A percentile compares a stretch with the other conserved stretches of the same genome.
Evolutionary conservation across 2,888 invertebrate genomes (phyloP).

Genomic region (Priapulus caudatus): DNA sequence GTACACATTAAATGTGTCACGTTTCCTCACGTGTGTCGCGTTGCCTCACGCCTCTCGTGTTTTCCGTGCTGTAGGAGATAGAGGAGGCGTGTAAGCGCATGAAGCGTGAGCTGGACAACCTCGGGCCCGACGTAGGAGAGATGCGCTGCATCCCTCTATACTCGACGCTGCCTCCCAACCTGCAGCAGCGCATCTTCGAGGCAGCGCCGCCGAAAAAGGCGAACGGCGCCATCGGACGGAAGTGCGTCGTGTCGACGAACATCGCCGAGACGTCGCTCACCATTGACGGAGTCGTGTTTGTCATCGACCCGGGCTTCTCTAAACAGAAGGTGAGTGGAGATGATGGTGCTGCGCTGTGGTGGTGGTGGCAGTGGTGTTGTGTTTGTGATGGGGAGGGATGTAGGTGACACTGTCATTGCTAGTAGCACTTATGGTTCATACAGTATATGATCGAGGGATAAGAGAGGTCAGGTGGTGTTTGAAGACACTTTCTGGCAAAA

Average conservation of each 20-base stretch:
- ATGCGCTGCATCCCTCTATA: slow-evolving; percentile 96
- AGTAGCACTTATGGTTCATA: background rate
- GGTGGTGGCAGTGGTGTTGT: too few relatives aligned
- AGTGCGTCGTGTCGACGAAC: slow-evolving; percentile 94
- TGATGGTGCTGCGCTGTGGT: too few relatives aligned
- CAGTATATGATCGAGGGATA: background rate
- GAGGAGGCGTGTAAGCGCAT: slow-evolving; percentile 98
- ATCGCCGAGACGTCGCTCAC: slow-evolving; percentile 98
- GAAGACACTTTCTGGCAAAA: too few relatives aligned
- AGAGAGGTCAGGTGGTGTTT: too few relatives aligned
- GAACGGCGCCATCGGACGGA: slow-evolving; percentile 77
- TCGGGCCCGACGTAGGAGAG: slow-evolving; percentile 93
- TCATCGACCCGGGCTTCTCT: slow-evolving; percentile 98
- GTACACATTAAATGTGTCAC: too few relatives aligned
- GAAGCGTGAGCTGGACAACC: slow-evolving; percentile 84
- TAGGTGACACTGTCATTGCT: too few relatives aligned
- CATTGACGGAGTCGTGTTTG: slow-evolving; percentile 98
- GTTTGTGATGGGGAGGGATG: too few relatives aligned
- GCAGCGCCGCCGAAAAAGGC: slow-evolving; percentile 80
- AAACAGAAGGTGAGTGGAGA: slow-evolving; percentile 99
- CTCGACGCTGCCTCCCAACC: slow-evolving; percentile 90
- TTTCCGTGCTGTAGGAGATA: slow-evolving; percentile 53
- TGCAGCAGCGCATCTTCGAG: slow-evolving; percentile 95
- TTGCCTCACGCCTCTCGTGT: background rate
- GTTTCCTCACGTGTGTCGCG: background rate